Conservation (phyloP, 2,797 vertebrate genomes). For the Otolemur crassicaudatus region DNA sequence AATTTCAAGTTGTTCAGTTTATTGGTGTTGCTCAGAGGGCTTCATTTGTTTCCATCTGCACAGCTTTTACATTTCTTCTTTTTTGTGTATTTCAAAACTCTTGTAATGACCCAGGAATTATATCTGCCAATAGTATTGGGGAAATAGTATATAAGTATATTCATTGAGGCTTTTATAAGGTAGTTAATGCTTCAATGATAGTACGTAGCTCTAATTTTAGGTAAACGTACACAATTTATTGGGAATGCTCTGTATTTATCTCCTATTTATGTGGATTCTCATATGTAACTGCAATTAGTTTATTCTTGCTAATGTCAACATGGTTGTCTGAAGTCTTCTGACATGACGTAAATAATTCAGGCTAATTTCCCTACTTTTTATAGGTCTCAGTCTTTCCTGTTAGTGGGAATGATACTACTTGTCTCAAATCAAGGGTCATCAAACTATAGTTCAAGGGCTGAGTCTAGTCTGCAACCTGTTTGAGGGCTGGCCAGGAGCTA, state of each 20-base stretch:
- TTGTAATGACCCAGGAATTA: background rate
- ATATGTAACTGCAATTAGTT: slow-evolving; percentile 5
- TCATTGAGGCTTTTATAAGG: slow-evolving; percentile 14
- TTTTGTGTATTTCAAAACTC: too few relatives aligned
- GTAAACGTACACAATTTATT: background rate
- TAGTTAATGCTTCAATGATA: background rate
- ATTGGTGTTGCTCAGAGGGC: too few relatives aligned
- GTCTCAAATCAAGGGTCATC: background rate
- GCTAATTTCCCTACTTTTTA: background rate
- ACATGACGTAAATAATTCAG: background rate
- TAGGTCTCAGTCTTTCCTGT: background rate
- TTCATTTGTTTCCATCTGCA: too few relatives aligned
- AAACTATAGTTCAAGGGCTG: background rate
- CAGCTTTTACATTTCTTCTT: too few relatives aligned
- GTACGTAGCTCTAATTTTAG: background rate
- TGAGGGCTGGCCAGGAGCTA: background rate
- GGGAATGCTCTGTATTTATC: slow-evolving; percentile 43
- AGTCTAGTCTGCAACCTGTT: background rate
- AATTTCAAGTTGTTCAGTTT: too few relatives aligned
- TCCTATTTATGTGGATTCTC: background rate
- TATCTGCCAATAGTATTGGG: background rate
- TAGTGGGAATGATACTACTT: slow-evolving; percentile 1
- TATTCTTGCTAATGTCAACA: background rate
- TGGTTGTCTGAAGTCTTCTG: background rate
- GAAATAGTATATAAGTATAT: background rate